Evolutionary conservation across 2,797 vertebrate genomes (phyloP), one percentile per base, ranked within the genome.

Genomic region (Galaxias olidus): DNA sequence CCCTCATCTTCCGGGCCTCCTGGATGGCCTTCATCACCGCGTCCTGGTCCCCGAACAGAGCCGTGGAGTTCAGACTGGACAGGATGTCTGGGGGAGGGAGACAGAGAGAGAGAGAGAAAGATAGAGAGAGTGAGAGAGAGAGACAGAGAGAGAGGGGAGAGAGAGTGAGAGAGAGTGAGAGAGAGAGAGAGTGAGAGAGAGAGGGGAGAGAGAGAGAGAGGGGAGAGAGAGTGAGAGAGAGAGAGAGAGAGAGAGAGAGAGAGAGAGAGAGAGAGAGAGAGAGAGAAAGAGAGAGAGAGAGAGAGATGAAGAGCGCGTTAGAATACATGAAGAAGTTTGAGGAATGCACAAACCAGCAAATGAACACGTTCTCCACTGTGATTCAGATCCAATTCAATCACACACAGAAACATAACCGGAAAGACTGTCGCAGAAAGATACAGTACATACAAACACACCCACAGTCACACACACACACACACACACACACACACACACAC

Each of bases 11-110:
- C 69, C 96, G 90, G 51, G 97, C 97, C 88, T 99, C 97, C 72
- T 98, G 96, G 86, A 99, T 98, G 83, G 96, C 97, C 91, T 98
- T 98, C 96, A 99, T 96, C 84, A 99, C 97, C 8, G 96, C 95
- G 12, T 99, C 96, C 94, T 99, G 97, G 92, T 99, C 97, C 85
- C 96, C 97, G 70, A 98, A 98, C 49, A 99, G 90, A 17, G 95
- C 94, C 11, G 96, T 96, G 74, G 97, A 96, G 90, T 98, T 98
- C 87, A 98, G 95, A 91, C 95, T 98, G 87, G 96, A 98, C 86
- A 99, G 92, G 88, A 99, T 98, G 91, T 99, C 97, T 99, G 81
- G 1, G 76, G 69, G 82, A 0, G 78, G 44, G 83, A n/a, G 60
- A 1, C 15, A 17, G 17, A 30, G 51, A 6, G 12, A 10, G 8